Evolutionary conservation across 2,888 invertebrate genomes (phyloP).

Genomic region (Lasioglossum oenotherae): DNA sequence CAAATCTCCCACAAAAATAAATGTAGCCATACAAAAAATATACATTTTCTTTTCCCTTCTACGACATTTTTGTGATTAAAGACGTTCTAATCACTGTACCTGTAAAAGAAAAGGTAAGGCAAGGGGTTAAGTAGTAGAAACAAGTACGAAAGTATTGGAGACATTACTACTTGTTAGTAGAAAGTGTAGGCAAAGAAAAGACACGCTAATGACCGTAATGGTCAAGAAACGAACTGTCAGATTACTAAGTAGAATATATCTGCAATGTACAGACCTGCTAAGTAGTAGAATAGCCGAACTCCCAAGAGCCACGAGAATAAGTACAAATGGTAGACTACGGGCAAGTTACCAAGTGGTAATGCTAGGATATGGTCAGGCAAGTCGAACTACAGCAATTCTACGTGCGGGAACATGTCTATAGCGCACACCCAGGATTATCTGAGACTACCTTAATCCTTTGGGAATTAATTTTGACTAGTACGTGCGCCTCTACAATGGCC

Average conservation of each 20-base stretch:
- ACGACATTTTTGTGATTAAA: too few relatives aligned
- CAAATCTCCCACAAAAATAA: too few relatives aligned
- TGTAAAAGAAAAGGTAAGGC: too few relatives aligned
- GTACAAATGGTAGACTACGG: not conserved
- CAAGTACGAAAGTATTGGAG: not conserved
- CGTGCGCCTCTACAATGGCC: not conserved
- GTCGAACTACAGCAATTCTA: not conserved
- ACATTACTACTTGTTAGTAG: not conserved
- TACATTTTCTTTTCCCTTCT: too few relatives aligned
- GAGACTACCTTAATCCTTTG: not conserved
- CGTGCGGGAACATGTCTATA: not conserved
- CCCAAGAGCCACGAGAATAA: not conserved
- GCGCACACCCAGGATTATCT: not conserved
- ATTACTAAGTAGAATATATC: not conserved
- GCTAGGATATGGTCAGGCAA: not conserved
- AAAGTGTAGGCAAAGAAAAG: not conserved
- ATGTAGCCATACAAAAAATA: too few relatives aligned
- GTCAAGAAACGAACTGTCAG: not conserved
- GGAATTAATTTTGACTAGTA: not conserved
- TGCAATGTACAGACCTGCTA: not conserved
- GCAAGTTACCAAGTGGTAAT: not conserved
- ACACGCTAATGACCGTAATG: not conserved
- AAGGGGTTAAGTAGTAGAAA: not conserved
- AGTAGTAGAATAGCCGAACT: not conserved
- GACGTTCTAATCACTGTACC: too few relatives aligned